Evolutionary conservation across 2,113 vertebrate genomes (phyloP), one percentile per base, ranked within the genome.

Genomic region (Gavialis gangeticus): DNA sequence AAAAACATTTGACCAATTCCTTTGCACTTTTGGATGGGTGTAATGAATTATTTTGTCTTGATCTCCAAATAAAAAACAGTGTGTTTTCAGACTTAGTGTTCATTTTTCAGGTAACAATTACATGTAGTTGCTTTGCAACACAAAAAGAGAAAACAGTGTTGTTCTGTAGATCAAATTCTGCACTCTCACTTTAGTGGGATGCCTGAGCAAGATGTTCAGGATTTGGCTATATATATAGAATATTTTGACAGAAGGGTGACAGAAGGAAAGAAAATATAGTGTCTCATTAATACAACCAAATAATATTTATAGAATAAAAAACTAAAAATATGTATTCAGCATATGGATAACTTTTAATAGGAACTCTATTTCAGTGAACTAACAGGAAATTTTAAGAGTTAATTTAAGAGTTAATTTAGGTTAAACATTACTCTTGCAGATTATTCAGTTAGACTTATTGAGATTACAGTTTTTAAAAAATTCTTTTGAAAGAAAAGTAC

Each of bases 381-480:
- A 96, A 95, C 67, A 60, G 83, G 73, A 91, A 87, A 91, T 64
- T 76, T 91, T 69, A 91, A 93, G 87, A 92, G 90, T 67, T 76
- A 95, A 87, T 83, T 89, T 95, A 81, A 93, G 87, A 92, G 90
- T 64, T 76, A 95, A 87, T 83, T 89, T 95, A 81, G 81, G 89
- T 75, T 84, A 80, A 97, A 88, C 56, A 73, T 94, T 55, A 90
- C 81, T 94, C 89, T 95, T 85, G 81, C 91, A 86, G 30, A 63
- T 94, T 97, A 93, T 93, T 96, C 75, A 81, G 94, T 96, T 96
- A 88, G 60, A 60, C 80, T 93, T 3, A 87, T 57, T 73, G 82
- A 88, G 87, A 95, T 95, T 94, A 92, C 30, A 25, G 94, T 97
- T 46, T 46, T 97, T 94, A 97, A 85, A 95, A 90, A 91, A 90